A percentile compares a stretch with the other conserved stretches of the same genome.
Conservation (phyloP, 92 coral and sea anemone genomes). For the Ricordea florida region DNA sequence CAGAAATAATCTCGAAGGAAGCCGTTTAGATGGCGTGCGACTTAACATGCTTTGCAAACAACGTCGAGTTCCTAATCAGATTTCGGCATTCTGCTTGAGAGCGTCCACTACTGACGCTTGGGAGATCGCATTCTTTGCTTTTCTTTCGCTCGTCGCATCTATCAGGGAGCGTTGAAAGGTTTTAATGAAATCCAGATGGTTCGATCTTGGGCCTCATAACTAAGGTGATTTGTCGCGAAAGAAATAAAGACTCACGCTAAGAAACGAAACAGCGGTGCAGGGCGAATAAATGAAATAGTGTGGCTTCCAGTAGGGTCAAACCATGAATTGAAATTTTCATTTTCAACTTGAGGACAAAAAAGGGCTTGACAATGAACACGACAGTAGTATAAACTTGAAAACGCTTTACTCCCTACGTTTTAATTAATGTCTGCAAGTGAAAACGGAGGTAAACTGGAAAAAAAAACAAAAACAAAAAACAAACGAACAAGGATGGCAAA, state of each 20-base stretch:
- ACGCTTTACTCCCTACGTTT: too few relatives aligned
- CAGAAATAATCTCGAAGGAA: neutral
- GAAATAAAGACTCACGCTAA: neutral
- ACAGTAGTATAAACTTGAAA: too few relatives aligned
- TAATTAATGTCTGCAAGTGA: too few relatives aligned
- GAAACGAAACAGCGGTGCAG: neutral
- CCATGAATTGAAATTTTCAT: neutral
- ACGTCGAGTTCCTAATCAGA: conserved; percentile 7
- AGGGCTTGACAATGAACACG: too few relatives aligned
- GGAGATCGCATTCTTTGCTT: neutral
- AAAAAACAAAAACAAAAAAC: too few relatives aligned
- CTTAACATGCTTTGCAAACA: neutral
- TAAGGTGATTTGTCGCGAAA: neutral
- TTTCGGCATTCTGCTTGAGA: conserved; percentile 3
- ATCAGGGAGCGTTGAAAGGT: conserved; percentile 11
- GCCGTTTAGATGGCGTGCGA: neutral
- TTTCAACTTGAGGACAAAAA: neutral
- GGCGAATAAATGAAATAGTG: neutral
- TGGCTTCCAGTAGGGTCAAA: neutral
- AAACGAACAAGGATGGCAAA: too few relatives aligned
- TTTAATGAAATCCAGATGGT: conserved; percentile 14
- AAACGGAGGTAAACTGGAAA: too few relatives aligned
- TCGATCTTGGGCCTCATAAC: neutral
- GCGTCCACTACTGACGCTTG: neutral
- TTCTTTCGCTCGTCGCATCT: neutral